A percentile compares a stretch with the other conserved stretches of the same genome.
Evolutionary conservation across 2,113 vertebrate species (phyloP).

Genomic region (Taxidea taxus): DNA sequence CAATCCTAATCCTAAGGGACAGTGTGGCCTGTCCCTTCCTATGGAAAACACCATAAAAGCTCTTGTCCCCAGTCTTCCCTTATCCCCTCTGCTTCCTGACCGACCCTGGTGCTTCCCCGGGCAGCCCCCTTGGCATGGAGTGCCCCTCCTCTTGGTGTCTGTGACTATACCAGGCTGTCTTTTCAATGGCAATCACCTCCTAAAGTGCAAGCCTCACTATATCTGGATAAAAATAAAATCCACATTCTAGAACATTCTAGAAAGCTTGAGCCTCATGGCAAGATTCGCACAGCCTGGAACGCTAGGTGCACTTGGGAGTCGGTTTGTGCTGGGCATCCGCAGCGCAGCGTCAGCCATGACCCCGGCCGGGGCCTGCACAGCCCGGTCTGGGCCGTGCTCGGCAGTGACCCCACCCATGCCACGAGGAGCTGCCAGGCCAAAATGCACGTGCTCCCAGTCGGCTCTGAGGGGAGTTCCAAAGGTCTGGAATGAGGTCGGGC

Average conservation of each 20-base stretch:
- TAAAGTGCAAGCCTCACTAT: neutral
- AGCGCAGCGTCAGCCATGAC: neutral
- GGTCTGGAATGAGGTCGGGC: neutral
- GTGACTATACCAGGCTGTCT: neutral
- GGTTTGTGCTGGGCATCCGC: neutral
- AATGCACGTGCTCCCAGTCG: neutral
- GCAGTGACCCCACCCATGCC: neutral
- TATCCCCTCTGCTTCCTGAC: neutral
- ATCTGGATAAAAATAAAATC: neutral
- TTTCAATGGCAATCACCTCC: neutral
- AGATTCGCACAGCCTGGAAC: neutral
- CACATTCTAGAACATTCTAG: neutral
- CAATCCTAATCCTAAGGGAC: neutral
- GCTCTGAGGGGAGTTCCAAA: neutral
- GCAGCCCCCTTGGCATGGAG: rapidly evolving
- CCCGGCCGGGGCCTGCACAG: neutral
- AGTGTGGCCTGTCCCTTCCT: neutral
- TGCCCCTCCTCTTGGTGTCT: neutral
- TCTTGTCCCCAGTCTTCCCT: neutral
- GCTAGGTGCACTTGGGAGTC: neutral
- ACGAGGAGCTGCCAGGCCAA: neutral
- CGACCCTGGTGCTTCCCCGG: neutral
- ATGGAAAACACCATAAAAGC: neutral
- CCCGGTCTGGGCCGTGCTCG: neutral
- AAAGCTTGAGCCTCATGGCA: neutral